Percentiles rank a stretch among this genome's conserved stretches.
phyloP scores from a whole-genome alignment of 2,888 invertebrate species.

The Mayetiola destructor region DNA sequence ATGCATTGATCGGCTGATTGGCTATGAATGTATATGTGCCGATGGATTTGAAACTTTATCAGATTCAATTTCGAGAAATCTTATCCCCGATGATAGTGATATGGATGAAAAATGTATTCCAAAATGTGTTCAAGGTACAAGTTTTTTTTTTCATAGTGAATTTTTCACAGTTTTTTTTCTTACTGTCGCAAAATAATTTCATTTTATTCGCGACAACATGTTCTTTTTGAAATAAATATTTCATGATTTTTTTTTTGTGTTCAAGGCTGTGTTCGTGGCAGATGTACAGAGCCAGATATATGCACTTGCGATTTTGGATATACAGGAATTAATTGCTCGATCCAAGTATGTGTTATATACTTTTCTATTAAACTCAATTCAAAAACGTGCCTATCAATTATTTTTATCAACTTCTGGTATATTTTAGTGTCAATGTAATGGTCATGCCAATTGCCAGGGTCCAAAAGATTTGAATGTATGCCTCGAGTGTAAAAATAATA shows the following conservation, averaged over 20 bases:
- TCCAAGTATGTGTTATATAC: too few relatives aligned
- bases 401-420: too few relatives aligned
- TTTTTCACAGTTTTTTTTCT: too few relatives aligned
- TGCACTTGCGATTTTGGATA: slow-evolving; percentile 90
- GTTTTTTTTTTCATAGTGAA: too few relatives aligned
- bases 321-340: slow-evolving; percentile 85
- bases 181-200: too few relatives aligned
- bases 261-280: slow-evolving; percentile 75
- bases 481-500: slow-evolving; percentile 76
- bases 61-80: slow-evolving; percentile 30
- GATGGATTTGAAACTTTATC: slow-evolving; percentile 51
- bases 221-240: too few relatives aligned
- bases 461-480: slow-evolving; percentile 73
- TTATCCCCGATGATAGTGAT: neutral
- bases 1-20: slow-evolving; percentile 65
- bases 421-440: slow-evolving; percentile 89
- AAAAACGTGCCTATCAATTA: too few relatives aligned
- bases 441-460: slow-evolving; percentile 81
- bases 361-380: too few relatives aligned
- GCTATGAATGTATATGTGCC: slow-evolving; percentile 78
- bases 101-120: slow-evolving; percentile 49
- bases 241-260: too few relatives aligned
- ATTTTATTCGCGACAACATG: too few relatives aligned
- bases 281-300: slow-evolving; percentile 65
- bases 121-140: slow-evolving; percentile 63